Evolutionary conservation across 2,888 invertebrate species (phyloP).

Genomic region (Cepaea hortensis): DNA sequence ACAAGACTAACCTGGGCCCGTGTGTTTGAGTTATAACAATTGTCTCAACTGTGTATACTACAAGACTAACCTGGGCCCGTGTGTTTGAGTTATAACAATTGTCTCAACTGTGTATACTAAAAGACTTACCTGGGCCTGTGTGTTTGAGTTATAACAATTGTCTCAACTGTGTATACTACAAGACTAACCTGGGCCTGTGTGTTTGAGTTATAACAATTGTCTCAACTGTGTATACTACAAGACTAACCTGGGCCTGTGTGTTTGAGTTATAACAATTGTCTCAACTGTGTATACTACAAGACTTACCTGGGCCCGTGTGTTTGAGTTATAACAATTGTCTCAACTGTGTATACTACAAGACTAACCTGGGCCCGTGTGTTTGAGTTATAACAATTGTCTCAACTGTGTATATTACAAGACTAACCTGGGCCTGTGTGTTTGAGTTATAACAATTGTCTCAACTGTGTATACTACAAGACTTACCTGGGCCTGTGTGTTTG

Average conservation of each 20-base stretch:
- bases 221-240: no score
- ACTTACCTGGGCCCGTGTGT: slow-evolving; percentile 83
- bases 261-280: slow-evolving; percentile 79
- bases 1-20: not conserved
- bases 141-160: no score
- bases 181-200: no score
- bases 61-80: no score
- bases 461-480: slow-evolving; percentile 10
- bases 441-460: no score
- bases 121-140: slow-evolving; percentile 79
- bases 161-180: no score
- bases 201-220: no score
- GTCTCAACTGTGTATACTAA: no score
- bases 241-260: slow-evolving; percentile 83
- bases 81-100: no score
- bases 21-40: no score
- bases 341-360: not conserved
- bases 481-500: slow-evolving; percentile 85
- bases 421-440: slow-evolving; percentile 85
- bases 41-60: no score
- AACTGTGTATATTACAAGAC: slow-evolving; percentile 73
- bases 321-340: no score
- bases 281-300: slow-evolving; percentile 72
- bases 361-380: slow-evolving; percentile 84
- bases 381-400: slow-evolving; percentile 77